Base-by-base conservation (phyloP, 37 sponge, comb jelly and placozoan species). In the Aplysina aerophoba region DNA sequence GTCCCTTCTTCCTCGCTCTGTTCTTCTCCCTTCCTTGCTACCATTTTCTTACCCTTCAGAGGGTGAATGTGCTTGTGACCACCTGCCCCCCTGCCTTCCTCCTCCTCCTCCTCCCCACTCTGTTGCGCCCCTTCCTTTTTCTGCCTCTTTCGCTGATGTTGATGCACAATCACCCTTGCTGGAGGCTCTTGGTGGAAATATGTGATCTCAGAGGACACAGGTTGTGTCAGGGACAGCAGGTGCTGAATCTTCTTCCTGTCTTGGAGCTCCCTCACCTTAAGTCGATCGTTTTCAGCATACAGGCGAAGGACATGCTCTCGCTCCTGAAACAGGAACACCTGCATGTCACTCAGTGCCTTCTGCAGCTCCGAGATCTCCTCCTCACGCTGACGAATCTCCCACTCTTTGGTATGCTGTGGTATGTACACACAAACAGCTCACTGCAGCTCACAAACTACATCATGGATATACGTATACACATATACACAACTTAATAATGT, bases 341-440 rank as follows among this genome's bases (percentile, higher is more conserved):
- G 99, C 94, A 99, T 95, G 85, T 99, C 99, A 89, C 99, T 99
- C 57, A 99, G 91, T n/a, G 97, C 99, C 68, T 95, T 89, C 72
- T 99, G 99, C 54, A 99, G 86, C 58, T 97, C 97, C 21, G 84
- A 44, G 17, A 99, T 93, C 77, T 99, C 99, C 39, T 96, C 96
- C 62, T 99, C 99, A 57, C 98, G 87, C 65, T 95, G 97, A 55
- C 89, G 74, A 25, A 95, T 86, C 68, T 97, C 94, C 92, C 92
- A 93, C 79, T 97, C 89, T n/a, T 61, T 71, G 57, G 89, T 89
- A 59, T 97, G 97, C 95, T 98, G 86, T 21, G 63, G 39, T n/a
- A 30, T 37, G 28, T 6, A 30, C 4, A 81, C 28, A 28, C 25
- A 2, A 37, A 81, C n/a, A 57, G 20, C 4, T 72, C 4, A 35